Base-by-base conservation (phyloP, 2,113 vertebrate species). In the Xiphorhynchus elegans region DNA sequence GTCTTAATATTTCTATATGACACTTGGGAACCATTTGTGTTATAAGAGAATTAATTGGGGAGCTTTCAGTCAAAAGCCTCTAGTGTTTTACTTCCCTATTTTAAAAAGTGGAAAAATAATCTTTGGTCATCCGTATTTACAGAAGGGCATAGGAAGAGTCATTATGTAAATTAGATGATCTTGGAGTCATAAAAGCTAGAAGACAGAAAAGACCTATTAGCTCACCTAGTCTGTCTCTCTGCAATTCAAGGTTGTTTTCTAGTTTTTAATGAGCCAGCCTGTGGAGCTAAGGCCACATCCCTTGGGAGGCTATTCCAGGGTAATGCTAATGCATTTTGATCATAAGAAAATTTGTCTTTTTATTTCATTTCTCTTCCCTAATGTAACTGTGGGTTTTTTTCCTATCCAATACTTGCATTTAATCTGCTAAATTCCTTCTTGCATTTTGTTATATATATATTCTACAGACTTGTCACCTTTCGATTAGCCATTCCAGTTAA, bases 131-230 rank as follows among this genome's bases (percentile, higher is more conserved):
- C 82, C 0, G 1, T 95, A 91, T 95, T 96, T 96, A 94, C 93
- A 90, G 90, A 97, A 93, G 94, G 79, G 75, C 19, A 4, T 77
- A 63, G 0, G 42, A 93, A 69, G 86, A 82, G 91, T 93, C 78
- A 90, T 95, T 97, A 95, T 96, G 92, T 86, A 97, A 97, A 96
- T 94, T 26, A 92, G 90, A 64, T 84, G 82, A 92, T 94, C 82
- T 95, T 67, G 59, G 85, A 95, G 88, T 95, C 79, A 86, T 74
- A 60, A 70, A 96, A 90, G 68, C 75, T 60, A 63, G 85, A 87
- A 87, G 69, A 93, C 76, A 89, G 66, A 88, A 88, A 96, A 88
- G 90, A 88, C 92, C 90, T 96, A 90, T 95, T 94, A 91, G 67
- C 75, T 96, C 75, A 96, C 95, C 87, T 94, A 89, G 89, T 84